Evolutionary conservation across 2,888 invertebrate genomes (phyloP).

Genomic region (Xestia ashworthii): DNA sequence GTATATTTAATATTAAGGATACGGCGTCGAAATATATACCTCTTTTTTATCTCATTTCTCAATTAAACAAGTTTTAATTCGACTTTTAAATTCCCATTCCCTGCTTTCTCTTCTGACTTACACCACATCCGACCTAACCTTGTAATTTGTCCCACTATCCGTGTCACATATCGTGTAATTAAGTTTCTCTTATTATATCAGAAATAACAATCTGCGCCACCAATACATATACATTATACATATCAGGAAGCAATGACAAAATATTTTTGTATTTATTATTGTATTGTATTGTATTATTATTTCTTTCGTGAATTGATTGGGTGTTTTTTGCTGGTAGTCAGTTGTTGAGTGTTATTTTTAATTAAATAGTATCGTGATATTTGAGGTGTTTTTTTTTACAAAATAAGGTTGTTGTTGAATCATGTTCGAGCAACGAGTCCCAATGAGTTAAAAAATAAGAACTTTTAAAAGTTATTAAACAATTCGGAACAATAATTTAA

Average conservation of each 20-base stretch:
- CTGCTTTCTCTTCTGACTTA: constrained; percentile 36
- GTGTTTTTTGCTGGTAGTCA: constrained; percentile 21
- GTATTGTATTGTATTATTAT: constrained; percentile 39
- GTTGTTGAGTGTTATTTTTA: constrained; percentile 22
- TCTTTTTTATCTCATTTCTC: not conserved
- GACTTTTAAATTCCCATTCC: not conserved
- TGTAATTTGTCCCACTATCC: constrained; percentile 77
- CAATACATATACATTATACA: constrained; percentile 25
- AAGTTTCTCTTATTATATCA: constrained; percentile 77
- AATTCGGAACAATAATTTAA: too few relatives aligned
- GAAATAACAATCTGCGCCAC: constrained; percentile 71
- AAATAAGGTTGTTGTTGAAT: too few relatives aligned
- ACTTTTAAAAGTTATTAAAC: not conserved
- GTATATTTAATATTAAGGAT: not conserved
- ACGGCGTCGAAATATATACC: too few relatives aligned
- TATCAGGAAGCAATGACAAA: constrained; percentile 53
- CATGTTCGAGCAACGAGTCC: not conserved
- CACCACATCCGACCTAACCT: constrained; percentile 62
- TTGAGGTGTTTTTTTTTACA: not conserved
- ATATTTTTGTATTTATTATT: constrained; percentile 51
- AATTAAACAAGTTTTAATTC: not conserved
- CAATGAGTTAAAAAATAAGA: not conserved
- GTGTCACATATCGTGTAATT: constrained; percentile 79
- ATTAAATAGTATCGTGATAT: constrained; percentile 4
- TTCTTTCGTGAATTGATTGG: constrained; percentile 29